These are phyloP conservation scores for Peromyscus californicus DNA, from an alignment of 2,113 vertebrate genomes.

Conservation along the genomic window DNA sequence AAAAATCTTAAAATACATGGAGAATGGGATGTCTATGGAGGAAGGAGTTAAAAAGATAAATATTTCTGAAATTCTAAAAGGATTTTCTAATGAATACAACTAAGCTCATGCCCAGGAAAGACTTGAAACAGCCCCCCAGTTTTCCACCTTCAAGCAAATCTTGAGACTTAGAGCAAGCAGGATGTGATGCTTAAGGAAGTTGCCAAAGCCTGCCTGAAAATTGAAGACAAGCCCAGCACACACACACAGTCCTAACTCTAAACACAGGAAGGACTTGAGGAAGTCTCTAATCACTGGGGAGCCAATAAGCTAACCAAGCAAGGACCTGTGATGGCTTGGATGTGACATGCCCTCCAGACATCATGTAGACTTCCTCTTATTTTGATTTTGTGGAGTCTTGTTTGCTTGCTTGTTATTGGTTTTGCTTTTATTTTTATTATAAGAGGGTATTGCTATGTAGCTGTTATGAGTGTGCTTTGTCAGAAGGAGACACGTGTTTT, in stretches of 20 bases:
- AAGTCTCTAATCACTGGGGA: neutral
- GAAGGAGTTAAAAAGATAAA: neutral
- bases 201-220: neutral
- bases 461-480: neutral
- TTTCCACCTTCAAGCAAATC: neutral
- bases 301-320: neutral
- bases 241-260: neutral
- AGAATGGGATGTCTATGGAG: neutral
- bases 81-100: neutral
- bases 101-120: neutral
- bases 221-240: neutral
- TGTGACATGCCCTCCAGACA: neutral
- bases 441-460: neutral
- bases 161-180: neutral
- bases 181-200: neutral
- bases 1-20: neutral
- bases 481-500: neutral
- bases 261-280: conserved; percentile 12
- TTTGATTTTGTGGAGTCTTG: neutral
- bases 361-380: neutral
- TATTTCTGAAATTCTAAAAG: conserved; percentile 21
- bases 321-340: neutral
- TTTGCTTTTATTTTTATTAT: neutral
- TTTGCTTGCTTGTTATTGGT: neutral
- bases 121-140: neutral